Evolutionary conservation across 2,797 vertebrate species (phyloP), one percentile per base, ranked within the genome.

Genomic region (Tenualosa thibaudeaui): DNA sequence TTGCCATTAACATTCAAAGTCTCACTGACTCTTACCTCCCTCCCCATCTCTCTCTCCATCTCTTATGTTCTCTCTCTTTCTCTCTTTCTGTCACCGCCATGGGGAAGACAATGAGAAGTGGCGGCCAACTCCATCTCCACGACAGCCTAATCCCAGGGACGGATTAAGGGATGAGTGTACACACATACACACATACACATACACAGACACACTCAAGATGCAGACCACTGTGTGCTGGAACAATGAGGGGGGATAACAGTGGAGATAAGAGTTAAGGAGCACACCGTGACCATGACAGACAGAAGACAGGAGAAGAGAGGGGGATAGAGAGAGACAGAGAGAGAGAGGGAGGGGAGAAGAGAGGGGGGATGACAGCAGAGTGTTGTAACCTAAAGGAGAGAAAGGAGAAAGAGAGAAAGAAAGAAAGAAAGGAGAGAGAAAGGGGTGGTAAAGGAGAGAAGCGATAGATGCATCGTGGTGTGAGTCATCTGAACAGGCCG

Each of bases 101-200:
- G 10, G 10, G 62, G 49, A n/a, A 51, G 46, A 84, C 46, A 81
- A 84, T 81, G 56, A 83, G 65, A 43, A 46, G 82, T 56, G 31
- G 2, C 13, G 82, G 78, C 53, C 43, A 19, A 31, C 1, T 15
- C 81, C 68, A 31, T 56, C 53, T 49, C 75, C 50, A 49, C 81
- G 75, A 81, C 40, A 54, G 54, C 81, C 78, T 85, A 81, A 85
- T 81, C 84, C 84, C 31, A 10, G 53, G 22, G 15, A 54, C 50
- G 78, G 54, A 84, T 84, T 85, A 65, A 81, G 60, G 50, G 22
- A 81, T 49, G 84, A 19, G 78, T 85, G 24, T n/a, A 62, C 71
- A 62, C 82, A 49, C 51, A 56, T 31, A 49, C 58, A 68, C 82
- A 60, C 81, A 54, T 12, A 37, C 50, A 2, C 51, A 56, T 51